Conservation (phyloP, 2,888 invertebrate species). For the Slavum lentiscoides region DNA sequence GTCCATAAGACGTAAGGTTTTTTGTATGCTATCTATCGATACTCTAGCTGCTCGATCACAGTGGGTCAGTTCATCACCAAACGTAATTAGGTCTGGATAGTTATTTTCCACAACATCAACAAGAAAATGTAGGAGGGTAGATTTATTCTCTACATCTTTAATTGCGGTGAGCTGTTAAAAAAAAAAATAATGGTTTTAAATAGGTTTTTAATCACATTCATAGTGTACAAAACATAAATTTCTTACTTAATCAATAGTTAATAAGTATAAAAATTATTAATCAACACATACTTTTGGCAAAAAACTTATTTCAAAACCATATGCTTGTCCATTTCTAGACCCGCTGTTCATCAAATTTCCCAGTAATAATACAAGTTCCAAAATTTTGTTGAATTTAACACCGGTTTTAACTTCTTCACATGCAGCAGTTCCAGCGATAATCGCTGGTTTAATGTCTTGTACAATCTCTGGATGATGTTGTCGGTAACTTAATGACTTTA, state of each 20-base stretch:
- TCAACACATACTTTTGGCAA: conserved; percentile 76
- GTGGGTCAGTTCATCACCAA: conserved; percentile 87
- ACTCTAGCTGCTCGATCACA: conserved; percentile 68
- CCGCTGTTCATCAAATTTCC: conserved; percentile 98
- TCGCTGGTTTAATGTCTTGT: conserved; percentile 84
- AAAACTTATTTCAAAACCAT: conserved; percentile 95
- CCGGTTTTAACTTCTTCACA: conserved; percentile 91
- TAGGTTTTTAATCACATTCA: neutral
- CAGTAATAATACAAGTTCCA: conserved; percentile 84
- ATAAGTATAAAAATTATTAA: neutral
- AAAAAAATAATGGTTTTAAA: neutral
- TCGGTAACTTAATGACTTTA: conserved; percentile 88
- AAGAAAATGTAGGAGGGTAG: conserved; percentile 89
- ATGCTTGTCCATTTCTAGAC: conserved; percentile 88
- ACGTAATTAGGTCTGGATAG: conserved; percentile 81
- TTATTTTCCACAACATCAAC: conserved; percentile 85
- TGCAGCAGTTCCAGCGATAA: conserved; percentile 92
- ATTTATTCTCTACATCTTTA: conserved; percentile 92
- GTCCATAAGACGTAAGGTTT: conserved; percentile 82
- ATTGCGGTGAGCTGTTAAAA: conserved; percentile 73
- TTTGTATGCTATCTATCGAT: conserved; percentile 79
- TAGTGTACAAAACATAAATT: no score
- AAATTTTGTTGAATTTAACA: conserved; percentile 76
- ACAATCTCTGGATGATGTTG: conserved; percentile 85
- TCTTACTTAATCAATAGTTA: no score